Conservation (phyloP, 1,140 invertebrate genomes). For the Solen grandis region DNA sequence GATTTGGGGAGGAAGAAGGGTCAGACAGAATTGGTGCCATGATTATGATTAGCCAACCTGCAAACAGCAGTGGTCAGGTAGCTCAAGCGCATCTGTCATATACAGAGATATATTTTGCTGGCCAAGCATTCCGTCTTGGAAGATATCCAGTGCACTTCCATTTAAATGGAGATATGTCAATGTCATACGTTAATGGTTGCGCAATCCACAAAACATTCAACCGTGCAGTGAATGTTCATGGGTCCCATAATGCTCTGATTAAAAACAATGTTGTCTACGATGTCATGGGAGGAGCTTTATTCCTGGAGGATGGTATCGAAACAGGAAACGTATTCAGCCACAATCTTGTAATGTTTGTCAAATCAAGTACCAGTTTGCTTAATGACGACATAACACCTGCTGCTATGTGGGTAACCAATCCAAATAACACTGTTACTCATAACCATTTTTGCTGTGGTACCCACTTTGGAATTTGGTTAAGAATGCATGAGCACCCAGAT, state of each 20-base stretch:
- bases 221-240: conserved; percentile 79
- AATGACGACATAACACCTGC: conserved; percentile 81
- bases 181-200: conserved; percentile 75
- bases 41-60: conserved; percentile 71
- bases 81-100: conserved; percentile 62
- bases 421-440: conserved; percentile 75
- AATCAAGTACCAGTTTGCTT: conserved; percentile 74
- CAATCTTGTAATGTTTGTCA: conserved; percentile 77
- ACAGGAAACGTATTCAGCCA: conserved; percentile 74
- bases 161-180: conserved; percentile 74
- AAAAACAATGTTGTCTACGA: conserved; percentile 74
- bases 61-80: conserved; percentile 61
- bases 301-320: conserved; percentile 80
- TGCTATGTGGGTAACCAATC: conserved; percentile 78
- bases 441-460: conserved; percentile 78
- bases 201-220: conserved; percentile 79
- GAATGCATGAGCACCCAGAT: conserved; percentile 75
- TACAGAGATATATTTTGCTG: conserved; percentile 72
- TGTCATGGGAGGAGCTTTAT: conserved; percentile 78
- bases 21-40: conserved; percentile 77
- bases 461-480: conserved; percentile 80
- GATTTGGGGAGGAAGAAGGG: conserved; percentile 78
- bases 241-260: conserved; percentile 70
- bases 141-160: conserved; percentile 80
- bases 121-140: conserved; percentile 79